Conservation (phyloP, 64 coral and sea anemone species). For the Anthopleura sola region DNA sequence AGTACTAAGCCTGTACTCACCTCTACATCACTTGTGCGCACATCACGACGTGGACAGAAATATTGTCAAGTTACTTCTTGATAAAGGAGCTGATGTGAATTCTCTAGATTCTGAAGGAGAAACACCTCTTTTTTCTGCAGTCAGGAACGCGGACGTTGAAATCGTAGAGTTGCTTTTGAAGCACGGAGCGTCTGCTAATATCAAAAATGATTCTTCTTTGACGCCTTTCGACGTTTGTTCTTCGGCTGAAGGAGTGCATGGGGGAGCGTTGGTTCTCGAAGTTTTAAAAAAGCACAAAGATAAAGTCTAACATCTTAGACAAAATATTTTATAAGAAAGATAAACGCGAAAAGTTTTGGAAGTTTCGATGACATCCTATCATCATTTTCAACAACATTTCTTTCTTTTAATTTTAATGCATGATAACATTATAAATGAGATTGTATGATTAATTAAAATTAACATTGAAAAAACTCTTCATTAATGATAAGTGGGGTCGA, state of each 20-base stretch:
- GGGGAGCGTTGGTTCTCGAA: not conserved
- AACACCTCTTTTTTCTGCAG: constrained; percentile 63
- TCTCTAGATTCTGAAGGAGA: constrained; percentile 67
- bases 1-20: constrained; percentile 35
- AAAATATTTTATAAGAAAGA: no score
- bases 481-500: no score
- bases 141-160: constrained; percentile 63
- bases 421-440: no score
- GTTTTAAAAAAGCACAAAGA: not conserved
- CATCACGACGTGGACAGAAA: constrained; percentile 60
- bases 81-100: constrained; percentile 57
- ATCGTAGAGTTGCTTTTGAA: constrained; percentile 59
- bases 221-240: constrained; percentile 43
- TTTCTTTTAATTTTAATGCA: no score
- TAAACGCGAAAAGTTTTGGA: no score
- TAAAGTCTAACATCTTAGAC: not conserved
- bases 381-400: no score
- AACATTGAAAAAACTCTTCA: no score
- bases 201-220: constrained; percentile 46
- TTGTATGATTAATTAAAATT: no score
- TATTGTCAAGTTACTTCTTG: constrained; percentile 49
- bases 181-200: constrained; percentile 51
- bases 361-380: no score
- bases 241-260: not conserved
- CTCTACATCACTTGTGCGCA: constrained; percentile 48